Conservation (phyloP, 2,888 invertebrate species). For the Nemurella pictetii region DNA sequence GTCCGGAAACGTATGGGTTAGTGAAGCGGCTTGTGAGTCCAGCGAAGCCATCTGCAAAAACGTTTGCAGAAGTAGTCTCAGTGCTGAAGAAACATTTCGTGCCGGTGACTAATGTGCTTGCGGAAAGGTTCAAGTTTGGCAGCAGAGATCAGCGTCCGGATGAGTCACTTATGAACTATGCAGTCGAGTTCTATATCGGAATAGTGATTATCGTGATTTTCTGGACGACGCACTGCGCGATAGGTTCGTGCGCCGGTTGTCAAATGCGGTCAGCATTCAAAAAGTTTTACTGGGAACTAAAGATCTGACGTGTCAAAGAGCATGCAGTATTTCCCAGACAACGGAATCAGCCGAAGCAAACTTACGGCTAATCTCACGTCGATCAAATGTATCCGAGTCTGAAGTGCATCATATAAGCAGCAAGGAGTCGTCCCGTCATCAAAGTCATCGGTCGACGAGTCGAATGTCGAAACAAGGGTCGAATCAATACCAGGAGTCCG, state of each 20-base stretch:
- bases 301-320: neutral
- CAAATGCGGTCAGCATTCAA: neutral
- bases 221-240: neutral
- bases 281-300: neutral
- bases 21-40: neutral
- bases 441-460: no score
- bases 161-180: neutral
- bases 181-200: neutral
- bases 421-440: no score
- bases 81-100: neutral
- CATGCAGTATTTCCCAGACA: neutral
- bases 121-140: neutral
- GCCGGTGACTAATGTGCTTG: neutral
- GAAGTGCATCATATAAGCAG: no score
- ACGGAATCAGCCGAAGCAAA: neutral
- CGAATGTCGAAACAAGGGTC: no score
- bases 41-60: neutral
- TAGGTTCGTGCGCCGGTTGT: neutral
- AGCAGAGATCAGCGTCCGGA: neutral
- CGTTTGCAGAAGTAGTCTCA: neutral
- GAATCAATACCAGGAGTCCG: no score
- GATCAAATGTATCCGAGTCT: no score
- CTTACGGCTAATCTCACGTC: no score
- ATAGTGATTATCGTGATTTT: neutral
- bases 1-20: neutral